Evolutionary conservation across 1,140 invertebrate genomes (phyloP).

Genomic region (Drosophila tsacasi): DNA sequence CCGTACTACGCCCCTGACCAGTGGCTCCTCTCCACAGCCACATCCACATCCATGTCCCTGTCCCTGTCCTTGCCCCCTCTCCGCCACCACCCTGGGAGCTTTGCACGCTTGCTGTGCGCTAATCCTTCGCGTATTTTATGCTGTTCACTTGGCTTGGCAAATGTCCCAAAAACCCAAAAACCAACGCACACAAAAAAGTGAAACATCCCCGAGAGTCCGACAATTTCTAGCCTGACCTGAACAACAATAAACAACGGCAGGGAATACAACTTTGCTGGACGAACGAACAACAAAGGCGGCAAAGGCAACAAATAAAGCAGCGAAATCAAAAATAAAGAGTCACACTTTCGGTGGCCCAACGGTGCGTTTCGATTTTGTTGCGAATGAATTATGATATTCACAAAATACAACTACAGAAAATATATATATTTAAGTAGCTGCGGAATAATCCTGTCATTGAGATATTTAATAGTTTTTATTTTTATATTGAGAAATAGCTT

Average conservation of each 20-base stretch:
- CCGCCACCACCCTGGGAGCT: slow-evolving; percentile 17
- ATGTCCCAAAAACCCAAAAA: slow-evolving; percentile 48
- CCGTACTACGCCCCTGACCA: too few species aligned
- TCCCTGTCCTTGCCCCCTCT: too few species aligned
- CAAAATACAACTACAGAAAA: accelerated
- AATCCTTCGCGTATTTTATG: slow-evolving; percentile 79
- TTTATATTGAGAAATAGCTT: not conserved
- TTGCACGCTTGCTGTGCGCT: slow-evolving; percentile 67
- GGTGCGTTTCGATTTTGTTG: not conserved
- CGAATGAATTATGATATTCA: not conserved
- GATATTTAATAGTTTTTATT: not conserved
- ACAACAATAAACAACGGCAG: slow-evolving; percentile 38
- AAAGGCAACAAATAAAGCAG: not conserved
- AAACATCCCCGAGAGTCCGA: slow-evolving; percentile 47
- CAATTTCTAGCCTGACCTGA: slow-evolving; percentile 55
- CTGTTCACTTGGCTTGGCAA: slow-evolving; percentile 65
- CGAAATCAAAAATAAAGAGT: slow-evolving; percentile 10
- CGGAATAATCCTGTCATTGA: not conserved
- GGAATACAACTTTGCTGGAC: slow-evolving; percentile 19
- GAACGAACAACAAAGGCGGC: not conserved
- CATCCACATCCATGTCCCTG: not conserved
- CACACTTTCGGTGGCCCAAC: not conserved
- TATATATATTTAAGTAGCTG: too few species aligned
- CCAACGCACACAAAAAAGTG: slow-evolving; percentile 29
- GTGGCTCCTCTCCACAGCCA: not conserved